These are phyloP conservation scores for Pelmatolapia mariae DNA, from an alignment of 2,113 vertebrate species.

Conservation along the genomic window DNA sequence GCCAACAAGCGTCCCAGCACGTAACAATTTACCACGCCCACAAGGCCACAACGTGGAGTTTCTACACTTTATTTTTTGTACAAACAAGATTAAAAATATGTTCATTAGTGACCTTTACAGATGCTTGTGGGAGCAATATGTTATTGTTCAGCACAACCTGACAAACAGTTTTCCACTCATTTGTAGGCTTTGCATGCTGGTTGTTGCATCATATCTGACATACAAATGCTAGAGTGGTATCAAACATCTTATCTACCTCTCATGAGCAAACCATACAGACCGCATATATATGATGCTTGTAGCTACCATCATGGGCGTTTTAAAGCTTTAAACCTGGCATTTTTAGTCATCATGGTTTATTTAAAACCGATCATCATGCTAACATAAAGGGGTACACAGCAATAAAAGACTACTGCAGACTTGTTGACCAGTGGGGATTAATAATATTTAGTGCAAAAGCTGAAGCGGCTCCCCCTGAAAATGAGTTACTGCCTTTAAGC, in stretches of 20 bases:
- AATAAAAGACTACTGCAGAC: background rate
- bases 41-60: background rate
- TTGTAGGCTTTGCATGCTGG: background rate
- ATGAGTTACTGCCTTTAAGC: background rate
- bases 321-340: background rate
- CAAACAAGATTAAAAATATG: background rate
- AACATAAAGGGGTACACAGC: background rate
- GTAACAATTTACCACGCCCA: background rate
- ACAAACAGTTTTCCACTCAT: background rate
- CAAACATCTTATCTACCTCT: background rate
- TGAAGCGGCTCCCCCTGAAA: background rate
- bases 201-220: background rate
- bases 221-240: background rate
- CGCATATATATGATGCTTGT: background rate
- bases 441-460: background rate
- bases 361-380: background rate
- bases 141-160: background rate
- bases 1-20: background rate
- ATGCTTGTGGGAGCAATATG: background rate
- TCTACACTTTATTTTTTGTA: background rate
- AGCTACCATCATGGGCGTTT: background rate
- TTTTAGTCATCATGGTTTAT: background rate
- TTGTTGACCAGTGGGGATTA: background rate
- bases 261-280: background rate
- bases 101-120: background rate